Conservation (phyloP, 2,888 invertebrate species). For the Pinctada fucata region DNA sequence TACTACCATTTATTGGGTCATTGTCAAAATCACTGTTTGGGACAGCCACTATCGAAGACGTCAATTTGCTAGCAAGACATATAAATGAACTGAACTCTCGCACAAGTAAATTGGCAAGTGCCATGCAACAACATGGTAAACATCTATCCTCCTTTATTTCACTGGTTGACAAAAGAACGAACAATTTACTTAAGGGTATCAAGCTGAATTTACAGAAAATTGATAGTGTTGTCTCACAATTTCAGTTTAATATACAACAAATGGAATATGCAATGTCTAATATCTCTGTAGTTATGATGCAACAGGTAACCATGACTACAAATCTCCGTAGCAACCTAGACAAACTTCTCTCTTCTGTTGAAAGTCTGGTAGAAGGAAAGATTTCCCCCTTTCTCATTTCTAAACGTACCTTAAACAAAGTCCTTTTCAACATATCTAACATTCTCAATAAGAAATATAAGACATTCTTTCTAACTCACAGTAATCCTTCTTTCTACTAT, state of each 20-base stretch:
- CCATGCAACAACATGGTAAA: constrained; percentile 23
- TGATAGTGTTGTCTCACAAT: no score
- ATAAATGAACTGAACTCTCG: constrained; percentile 9
- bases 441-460: constrained; percentile 3
- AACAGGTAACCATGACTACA: constrained; percentile 23
- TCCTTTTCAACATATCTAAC: neutral
- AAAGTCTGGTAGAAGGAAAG: constrained; percentile 13
- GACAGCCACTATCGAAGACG: constrained; percentile 20
- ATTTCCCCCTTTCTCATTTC: constrained; percentile 15
- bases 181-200: constrained; percentile 28
- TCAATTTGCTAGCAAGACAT: constrained; percentile 21
- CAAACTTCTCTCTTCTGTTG: neutral
- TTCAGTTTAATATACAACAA: constrained; percentile 4
- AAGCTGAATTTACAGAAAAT: constrained; percentile 14
- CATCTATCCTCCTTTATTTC: constrained; percentile 32
- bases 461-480: neutral
- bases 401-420: neutral
- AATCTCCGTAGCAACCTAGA: constrained; percentile 16
- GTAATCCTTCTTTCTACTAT: constrained; percentile 17
- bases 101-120: constrained; percentile 12
- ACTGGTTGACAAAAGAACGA: constrained; percentile 17
- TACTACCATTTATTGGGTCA: constrained; percentile 23
- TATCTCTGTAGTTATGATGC: constrained; percentile 18
- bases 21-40: constrained; percentile 29
- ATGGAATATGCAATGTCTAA: no score